These are phyloP conservation scores for Lithophane leautieri DNA, from an alignment of 2,888 invertebrate species.

Conservation along the genomic window DNA sequence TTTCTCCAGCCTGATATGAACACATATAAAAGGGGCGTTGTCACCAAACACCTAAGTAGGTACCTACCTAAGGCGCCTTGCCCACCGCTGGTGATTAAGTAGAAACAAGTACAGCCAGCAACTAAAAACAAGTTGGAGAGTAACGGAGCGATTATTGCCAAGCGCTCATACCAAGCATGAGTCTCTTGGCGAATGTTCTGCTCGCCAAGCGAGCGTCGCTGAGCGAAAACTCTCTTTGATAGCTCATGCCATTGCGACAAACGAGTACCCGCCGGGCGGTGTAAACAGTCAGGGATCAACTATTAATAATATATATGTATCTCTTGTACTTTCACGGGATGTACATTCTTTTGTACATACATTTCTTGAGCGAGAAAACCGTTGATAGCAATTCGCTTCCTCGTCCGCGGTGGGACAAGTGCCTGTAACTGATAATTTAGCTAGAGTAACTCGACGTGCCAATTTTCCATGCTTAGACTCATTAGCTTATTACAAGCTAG, in stretches of 20 bases:
- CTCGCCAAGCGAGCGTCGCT: neutral
- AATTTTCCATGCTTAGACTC: conserved; percentile 70
- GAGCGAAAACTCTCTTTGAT: neutral
- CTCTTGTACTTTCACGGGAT: neutral
- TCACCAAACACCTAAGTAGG: conserved; percentile 42
- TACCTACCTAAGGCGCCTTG: neutral
- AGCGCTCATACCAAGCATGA: too few species aligned
- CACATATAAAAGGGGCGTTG: conserved; percentile 70
- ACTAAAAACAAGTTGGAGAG: neutral
- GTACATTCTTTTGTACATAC: neutral
- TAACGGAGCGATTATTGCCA: neutral
- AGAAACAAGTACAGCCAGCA: neutral
- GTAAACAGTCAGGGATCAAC: neutral
- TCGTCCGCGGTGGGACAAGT: neutral
- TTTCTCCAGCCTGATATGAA: conserved; percentile 49
- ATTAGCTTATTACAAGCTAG: conserved; percentile 68
- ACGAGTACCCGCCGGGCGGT: neutral
- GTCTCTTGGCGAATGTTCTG: neutral
- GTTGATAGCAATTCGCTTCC: neutral
- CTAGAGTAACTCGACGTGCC: conserved; percentile 46
- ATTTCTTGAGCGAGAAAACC: neutral
- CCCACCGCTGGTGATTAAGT: neutral
- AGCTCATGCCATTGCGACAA: neutral
- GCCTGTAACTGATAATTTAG: conserved; percentile 64
- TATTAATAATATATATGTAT: neutral